Percentiles rank a stretch among this genome's conserved stretches.
Evolutionary conservation across 23 tunicate species (phyloP).

Genomic region (Trididemnum miniatum): DNA sequence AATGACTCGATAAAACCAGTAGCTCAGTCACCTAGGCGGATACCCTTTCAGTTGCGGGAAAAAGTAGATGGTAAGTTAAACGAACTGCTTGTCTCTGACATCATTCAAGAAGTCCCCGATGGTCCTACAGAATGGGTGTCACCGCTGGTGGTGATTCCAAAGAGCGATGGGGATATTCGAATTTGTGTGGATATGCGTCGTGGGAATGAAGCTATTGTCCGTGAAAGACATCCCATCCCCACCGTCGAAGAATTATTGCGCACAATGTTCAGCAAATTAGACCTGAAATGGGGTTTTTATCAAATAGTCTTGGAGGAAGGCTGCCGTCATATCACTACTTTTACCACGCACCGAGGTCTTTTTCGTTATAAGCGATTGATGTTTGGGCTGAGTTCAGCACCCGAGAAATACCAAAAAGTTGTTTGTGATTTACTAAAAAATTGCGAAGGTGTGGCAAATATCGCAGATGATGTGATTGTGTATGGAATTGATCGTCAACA

Average conservation of each 20-base stretch:
- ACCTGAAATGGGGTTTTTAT: constrained; percentile 38
- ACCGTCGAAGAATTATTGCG: constrained; percentile 44
- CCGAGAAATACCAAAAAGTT: constrained; percentile 43
- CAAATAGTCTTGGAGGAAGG: constrained; percentile 24
- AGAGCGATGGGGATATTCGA: constrained; percentile 1
- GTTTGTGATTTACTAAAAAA: constrained; percentile 1
- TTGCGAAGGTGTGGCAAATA: constrained; percentile 39
- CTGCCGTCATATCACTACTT: constrained; percentile 23
- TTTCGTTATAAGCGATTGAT: constrained; percentile 32
- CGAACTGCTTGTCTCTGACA: constrained; percentile 20
- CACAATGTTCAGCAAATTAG: constrained; percentile 27
- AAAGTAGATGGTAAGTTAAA: constrained; percentile 27
- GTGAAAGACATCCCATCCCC: constrained; percentile 35
- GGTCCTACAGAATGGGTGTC: constrained; percentile 34
- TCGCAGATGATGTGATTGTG: constrained; percentile 47
- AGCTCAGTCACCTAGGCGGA: constrained; percentile 8
- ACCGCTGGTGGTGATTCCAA: constrained; percentile 20
- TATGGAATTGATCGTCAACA: constrained; percentile 12
- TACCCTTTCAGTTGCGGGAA: constrained; percentile 29
- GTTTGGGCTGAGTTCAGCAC: constrained; percentile 36
- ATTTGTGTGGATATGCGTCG: constrained; percentile 30
- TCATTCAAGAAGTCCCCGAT: constrained; percentile 36
- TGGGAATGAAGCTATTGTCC: constrained; percentile 20
- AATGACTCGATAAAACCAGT: constrained; percentile 15
- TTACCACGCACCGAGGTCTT: constrained; percentile 23